Base-by-base conservation (phyloP, 2,797 vertebrate genomes). In the Pangasius macronema region DNA sequence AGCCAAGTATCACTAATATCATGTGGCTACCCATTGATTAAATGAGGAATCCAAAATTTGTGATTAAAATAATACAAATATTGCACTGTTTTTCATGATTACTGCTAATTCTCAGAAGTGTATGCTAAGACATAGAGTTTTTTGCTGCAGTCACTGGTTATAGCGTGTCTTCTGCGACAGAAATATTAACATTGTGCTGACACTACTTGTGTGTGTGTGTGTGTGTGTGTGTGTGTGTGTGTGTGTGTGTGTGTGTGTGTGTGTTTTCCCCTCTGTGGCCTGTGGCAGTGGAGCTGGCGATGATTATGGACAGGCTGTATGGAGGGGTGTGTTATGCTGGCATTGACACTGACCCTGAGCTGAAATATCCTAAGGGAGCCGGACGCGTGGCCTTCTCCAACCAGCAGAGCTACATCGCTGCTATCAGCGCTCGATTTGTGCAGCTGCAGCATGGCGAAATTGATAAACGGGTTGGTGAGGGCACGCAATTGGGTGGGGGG, bases 391-490 rank as follows among this genome's bases (percentile, higher is more conserved):
- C 99, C 0, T 99, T 99, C 93, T 99, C 99, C 91, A 99, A 99
- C 96, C 99, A 99, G 93, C 99, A 99, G 95, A 99, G 99, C 95
- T 99, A 99, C 96, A 99, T 99, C 94, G 99, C 99, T 95, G 99
- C 99, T 95, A 99, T 99, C 95, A 99, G 98, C 88, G 99, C 99
- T 94, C 97, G 99, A 96, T 99, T 99, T 94, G 99, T 99, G 94
- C 98, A 99, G 94, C 97, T 99, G 96, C 99, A 99, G 96, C 99
- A 99, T 55, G 98, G 98, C 93, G 99, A 99, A 95, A 99, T 99
- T 95, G 98, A 99, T 97, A 99, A 99, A 97, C 97, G 99, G 98
- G 99, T 99, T 94, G 97, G 98, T 91, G 49, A 42, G 57, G 85
- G 77, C 39, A 42, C 55, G 24, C 55, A 27, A 3, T 55, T 49